Base-by-base conservation (phyloP, 1,140 invertebrate species). In the Grapholita molesta region DNA sequence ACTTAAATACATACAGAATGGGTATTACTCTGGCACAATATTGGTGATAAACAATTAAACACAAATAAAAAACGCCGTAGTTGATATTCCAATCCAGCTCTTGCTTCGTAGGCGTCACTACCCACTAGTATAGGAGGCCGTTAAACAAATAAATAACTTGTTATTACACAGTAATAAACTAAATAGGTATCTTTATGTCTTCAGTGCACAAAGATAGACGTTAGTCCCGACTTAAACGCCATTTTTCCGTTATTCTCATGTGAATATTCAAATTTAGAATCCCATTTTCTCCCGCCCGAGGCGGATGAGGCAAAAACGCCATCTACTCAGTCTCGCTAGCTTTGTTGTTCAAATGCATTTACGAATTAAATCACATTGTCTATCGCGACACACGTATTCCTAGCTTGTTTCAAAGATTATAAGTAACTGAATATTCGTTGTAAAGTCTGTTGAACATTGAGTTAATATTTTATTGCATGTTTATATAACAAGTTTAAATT, bases 181-280 rank as follows among this genome's bases (percentile, higher is more conserved):
- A n/a, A 38, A 38, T 38, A 38, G 2, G 12, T 38, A 3, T 12
- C 35, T 18, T 15, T 1, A n/a, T n/a, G 8, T 48, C n/a, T 42
- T 3, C 15, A 35, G 38, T 48, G 7, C 18, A 18, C 12, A 9
- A 48, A 21, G 15, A 3, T 38, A 38, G 15, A 9, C 9, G 15
- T 9, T 48, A 15, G 15, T 21, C 15, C 9, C 42, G n/a, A 4
- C 18, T 48, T 8, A 21, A 48, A 48, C 42, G 21, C 42, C 18
- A n/a, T 48, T 21, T 61, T 28, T 28, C n/a, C 25, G 24, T n/a
- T n/a, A n/a, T n/a, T n/a, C n/a, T n/a, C n/a, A 30, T 12, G 21
- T 12, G 24, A 30, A 61, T 30, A 61, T 61, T 61, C 28, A 61
- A 61, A 61, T 61, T 61, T 61, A n/a, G 55, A 61, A 61, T 61